These are phyloP conservation scores for Thymallus thymallus DNA, from an alignment of 2,113 vertebrate species.

Conservation along the genomic window DNA sequence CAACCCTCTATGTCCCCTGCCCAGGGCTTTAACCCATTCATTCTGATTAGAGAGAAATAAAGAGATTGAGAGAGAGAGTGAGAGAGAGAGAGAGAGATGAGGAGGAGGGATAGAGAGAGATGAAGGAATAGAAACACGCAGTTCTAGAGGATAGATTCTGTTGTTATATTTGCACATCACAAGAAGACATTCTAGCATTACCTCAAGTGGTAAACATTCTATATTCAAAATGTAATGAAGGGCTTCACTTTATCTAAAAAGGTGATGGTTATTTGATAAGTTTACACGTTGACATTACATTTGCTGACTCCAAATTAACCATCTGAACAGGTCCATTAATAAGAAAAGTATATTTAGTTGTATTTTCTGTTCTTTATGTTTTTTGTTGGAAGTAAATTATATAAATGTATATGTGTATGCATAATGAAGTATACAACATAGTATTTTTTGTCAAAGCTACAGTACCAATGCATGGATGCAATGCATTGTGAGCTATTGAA, in stretches of 20 bases:
- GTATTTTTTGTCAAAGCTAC: slow-evolving; percentile 59
- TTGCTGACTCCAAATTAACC: not conserved
- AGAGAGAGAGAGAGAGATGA: too few relatives aligned
- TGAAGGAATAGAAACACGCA: too few relatives aligned
- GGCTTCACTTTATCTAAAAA: not conserved
- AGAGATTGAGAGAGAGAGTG: too few relatives aligned
- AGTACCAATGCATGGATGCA: slow-evolving; percentile 59
- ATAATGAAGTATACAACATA: slow-evolving; percentile 33
- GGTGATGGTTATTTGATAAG: not conserved
- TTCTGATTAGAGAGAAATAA: too few relatives aligned
- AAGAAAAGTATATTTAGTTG: not conserved
- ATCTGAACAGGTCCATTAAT: not conserved
- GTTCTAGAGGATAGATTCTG: too few relatives aligned
- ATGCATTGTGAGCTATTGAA: slow-evolving; percentile 66
- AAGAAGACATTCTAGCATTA: not conserved
- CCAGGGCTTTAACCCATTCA: too few relatives aligned
- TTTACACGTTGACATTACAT: not conserved
- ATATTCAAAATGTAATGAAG: slow-evolving; percentile 5
- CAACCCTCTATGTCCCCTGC: too few relatives aligned
- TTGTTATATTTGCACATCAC: not conserved
- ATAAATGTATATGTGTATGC: slow-evolving; percentile 44
- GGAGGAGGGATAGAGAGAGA: too few relatives aligned
- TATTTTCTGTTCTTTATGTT: not conserved
- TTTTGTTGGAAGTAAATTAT: slow-evolving; percentile 4
- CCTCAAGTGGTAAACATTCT: slow-evolving; percentile 1